Percentiles rank a stretch among this genome's conserved stretches.
Conservation (phyloP, 2,113 vertebrate genomes). For the Reinhardtius hippoglossoides region DNA sequence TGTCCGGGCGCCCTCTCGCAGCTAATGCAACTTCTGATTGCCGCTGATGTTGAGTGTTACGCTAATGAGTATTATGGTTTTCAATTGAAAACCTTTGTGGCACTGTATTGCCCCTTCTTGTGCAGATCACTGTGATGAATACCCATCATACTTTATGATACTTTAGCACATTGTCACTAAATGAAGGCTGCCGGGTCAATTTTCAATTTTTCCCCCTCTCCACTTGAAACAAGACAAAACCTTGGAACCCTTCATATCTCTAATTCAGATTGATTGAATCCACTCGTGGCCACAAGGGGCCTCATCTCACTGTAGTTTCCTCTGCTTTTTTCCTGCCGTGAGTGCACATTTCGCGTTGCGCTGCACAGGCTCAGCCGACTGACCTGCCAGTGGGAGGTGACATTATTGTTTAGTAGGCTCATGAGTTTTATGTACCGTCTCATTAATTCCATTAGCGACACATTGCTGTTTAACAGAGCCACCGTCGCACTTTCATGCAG, state of each 20-base stretch:
- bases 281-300: slow-evolving; percentile 77
- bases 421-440: slow-evolving; percentile 21
- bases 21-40: slow-evolving; percentile 82
- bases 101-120: slow-evolving; percentile 72
- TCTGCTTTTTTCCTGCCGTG: slow-evolving; percentile 60
- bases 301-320: slow-evolving; percentile 72
- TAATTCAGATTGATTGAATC: slow-evolving; percentile 80
- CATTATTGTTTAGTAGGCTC: slow-evolving; percentile 34
- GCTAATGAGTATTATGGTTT: slow-evolving; percentile 82
- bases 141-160: slow-evolving; percentile 79
- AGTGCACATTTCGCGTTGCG: slow-evolving; percentile 59
- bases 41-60: slow-evolving; percentile 77
- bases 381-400: slow-evolving; percentile 45
- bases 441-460: slow-evolving; percentile 25
- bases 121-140: slow-evolving; percentile 81
- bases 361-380: slow-evolving; percentile 37
- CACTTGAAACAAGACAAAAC: slow-evolving; percentile 80
- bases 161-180: slow-evolving; percentile 80
- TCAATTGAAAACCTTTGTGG: slow-evolving; percentile 84
- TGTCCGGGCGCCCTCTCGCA: slow-evolving; percentile 63
- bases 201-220: slow-evolving; percentile 76
- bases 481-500: slow-evolving; percentile 1
- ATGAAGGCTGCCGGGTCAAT: slow-evolving; percentile 80
- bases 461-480: slow-evolving; percentile 2
- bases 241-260: slow-evolving; percentile 76